Base-by-base conservation (phyloP, 1,140 invertebrate genomes). In the Euura saliciscinereae region DNA sequence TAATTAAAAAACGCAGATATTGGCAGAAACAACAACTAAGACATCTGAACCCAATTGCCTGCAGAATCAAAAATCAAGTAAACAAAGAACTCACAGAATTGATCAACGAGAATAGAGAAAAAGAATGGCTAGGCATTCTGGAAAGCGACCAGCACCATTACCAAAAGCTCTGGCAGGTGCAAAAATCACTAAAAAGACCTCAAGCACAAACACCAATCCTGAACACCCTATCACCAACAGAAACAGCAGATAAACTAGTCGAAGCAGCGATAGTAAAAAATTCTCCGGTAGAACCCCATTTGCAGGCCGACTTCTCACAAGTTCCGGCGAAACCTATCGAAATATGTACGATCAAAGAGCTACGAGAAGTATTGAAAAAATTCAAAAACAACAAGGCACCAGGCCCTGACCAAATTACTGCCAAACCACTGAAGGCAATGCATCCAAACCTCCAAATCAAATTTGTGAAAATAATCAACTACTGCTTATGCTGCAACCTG, bases 311-410 rank as follows among this genome's bases (percentile, higher is more conserved):
- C 51, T 13, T 44, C 42, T 65, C 68, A 43, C 8, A 5, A n/a
- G 7, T n/a, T 44, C 11, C 10, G 7, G 5, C 45, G 43, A 28
- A 71, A 65, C 70, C 13, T 65, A 59, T 64, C 4, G 28, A 10
- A 42, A 65, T 28, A 28, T 43, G 42, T 3, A 10, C 5, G 70
- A 65, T 13, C 10, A 28, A 10, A 13, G 13, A 10, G 59, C 59
- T 13, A 10, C 13, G 13, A 5, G 43, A 11, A 65, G 72, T 71
- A 8, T 10, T 76, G 8, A 72, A 74, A 44, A 68, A 44, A 66
- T 43, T 72, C n/a, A 78, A 76, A 71, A 74, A 72, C 13, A 71
- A 68, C 45, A 78, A 80, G 65, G 74, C 76, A 1, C 77, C 78
- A 4, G 77, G 78, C 11, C 77, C 73, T 7, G 78, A 78, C 67